Percentiles rank a stretch among this genome's conserved stretches.
phyloP scores from a whole-genome alignment of 2,113 vertebrate species.

The Laticauda laticaudata region DNA sequence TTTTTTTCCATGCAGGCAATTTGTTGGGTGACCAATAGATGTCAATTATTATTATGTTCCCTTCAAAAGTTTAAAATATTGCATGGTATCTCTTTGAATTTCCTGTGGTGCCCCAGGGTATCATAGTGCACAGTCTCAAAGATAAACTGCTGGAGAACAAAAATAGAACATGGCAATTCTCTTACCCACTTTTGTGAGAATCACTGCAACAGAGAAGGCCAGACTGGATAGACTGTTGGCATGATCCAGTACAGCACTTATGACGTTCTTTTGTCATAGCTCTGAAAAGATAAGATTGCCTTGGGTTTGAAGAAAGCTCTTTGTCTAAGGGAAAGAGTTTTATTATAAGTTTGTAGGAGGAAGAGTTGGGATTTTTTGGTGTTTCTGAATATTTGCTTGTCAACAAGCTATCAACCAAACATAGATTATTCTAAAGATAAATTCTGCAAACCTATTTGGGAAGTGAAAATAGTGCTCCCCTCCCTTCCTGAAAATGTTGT shows the following conservation, averaged over 20 bases:
- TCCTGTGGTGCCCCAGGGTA: background rate
- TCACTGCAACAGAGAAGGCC: background rate
- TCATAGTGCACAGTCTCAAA: background rate
- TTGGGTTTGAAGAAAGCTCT: background rate
- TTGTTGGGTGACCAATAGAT: background rate
- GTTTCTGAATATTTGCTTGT: background rate
- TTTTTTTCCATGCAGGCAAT: background rate
- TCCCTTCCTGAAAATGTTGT: constrained; percentile 61
- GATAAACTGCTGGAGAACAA: background rate
- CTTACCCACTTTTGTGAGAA: background rate
- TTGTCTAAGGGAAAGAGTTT: background rate
- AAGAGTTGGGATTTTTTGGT: background rate
- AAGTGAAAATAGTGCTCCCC: constrained; percentile 62
- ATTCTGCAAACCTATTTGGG: constrained; percentile 47
- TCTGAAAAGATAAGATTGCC: background rate
- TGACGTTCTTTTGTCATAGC: background rate
- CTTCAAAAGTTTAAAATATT: background rate
- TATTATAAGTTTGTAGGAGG: background rate
- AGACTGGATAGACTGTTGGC: background rate
- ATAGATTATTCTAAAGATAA: constrained; percentile 39
- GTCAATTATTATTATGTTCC: background rate
- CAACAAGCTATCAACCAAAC: constrained; percentile 7
- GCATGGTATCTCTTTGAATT: background rate
- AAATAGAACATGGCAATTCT: background rate
- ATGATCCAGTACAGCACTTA: background rate